Conservation (phyloP, 2,797 vertebrate species). For the Cyprinella venusta region DNA sequence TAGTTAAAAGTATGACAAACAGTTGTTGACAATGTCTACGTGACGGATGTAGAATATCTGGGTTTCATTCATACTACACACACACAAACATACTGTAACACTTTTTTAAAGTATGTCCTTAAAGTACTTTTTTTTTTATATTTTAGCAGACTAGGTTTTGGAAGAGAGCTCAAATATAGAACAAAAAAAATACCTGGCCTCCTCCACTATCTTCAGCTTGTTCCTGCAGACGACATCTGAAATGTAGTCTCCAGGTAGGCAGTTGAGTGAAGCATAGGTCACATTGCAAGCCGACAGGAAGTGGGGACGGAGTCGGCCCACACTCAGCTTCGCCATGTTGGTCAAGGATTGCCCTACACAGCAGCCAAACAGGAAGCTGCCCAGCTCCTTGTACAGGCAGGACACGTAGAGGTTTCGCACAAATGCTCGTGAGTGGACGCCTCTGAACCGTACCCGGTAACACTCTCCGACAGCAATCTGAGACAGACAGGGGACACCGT, state of each 20-base stretch:
- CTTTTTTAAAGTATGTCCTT: too few relatives aligned
- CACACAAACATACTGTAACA: neutral
- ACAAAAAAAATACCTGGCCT: slow-evolving; percentile 70
- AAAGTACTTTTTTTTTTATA: too few relatives aligned
- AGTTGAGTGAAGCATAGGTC: slow-evolving; percentile 73
- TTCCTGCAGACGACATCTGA: slow-evolving; percentile 67
- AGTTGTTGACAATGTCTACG: neutral
- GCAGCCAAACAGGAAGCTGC: slow-evolving; percentile 81
- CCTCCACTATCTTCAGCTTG: slow-evolving; percentile 66
- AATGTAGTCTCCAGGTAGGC: slow-evolving; percentile 69
- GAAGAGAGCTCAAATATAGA: neutral
- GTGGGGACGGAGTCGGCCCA: slow-evolving; percentile 80
- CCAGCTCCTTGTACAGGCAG: slow-evolving; percentile 80
- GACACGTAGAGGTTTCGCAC: slow-evolving; percentile 74
- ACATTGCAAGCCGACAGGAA: slow-evolving; percentile 81
- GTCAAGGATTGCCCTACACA: slow-evolving; percentile 80
- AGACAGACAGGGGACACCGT: neutral
- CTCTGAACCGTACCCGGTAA: slow-evolving; percentile 71
- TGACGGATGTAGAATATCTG: neutral
- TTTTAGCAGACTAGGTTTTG: slow-evolving; percentile 2
- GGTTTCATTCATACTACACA: neutral
- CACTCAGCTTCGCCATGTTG: slow-evolving; percentile 82
- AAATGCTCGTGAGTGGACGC: slow-evolving; percentile 70
- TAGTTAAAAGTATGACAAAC: neutral
- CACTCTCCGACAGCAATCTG: slow-evolving; percentile 81